These are phyloP conservation scores for Coluber constrictor DNA, from an alignment of 2,797 vertebrate species.

Conservation along the genomic window DNA sequence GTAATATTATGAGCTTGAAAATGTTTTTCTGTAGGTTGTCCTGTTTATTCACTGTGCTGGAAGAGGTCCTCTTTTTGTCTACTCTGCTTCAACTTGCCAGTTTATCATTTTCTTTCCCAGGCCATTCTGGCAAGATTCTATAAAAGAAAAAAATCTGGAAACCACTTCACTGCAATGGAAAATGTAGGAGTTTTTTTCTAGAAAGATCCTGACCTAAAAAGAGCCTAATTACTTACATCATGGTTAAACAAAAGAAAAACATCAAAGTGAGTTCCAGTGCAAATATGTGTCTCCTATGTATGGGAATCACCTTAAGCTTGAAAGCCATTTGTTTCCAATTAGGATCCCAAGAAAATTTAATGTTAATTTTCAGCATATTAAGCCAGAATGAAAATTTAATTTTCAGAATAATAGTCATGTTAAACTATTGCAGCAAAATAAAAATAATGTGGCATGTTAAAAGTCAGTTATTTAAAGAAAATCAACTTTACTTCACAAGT, in stretches of 20 bases:
- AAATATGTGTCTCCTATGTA: neutral
- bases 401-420: neutral
- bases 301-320: neutral
- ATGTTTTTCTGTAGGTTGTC: neutral
- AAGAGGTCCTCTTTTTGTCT: neutral
- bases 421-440: neutral
- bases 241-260: neutral
- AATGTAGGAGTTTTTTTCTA: neutral
- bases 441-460: neutral
- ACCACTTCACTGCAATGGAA: neutral
- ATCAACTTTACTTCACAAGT: neutral
- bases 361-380: neutral
- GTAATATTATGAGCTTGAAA: neutral
- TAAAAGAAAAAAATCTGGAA: neutral
- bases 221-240: neutral
- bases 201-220: neutral
- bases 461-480: neutral
- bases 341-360: neutral
- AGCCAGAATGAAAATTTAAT: neutral
- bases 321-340: neutral
- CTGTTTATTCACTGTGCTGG: neutral
- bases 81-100: neutral
- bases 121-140: neutral
- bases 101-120: neutral
- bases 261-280: neutral